Evolutionary conservation across 2,113 vertebrate genomes (phyloP).

Genomic region (Nyctereutes procyonoides): DNA sequence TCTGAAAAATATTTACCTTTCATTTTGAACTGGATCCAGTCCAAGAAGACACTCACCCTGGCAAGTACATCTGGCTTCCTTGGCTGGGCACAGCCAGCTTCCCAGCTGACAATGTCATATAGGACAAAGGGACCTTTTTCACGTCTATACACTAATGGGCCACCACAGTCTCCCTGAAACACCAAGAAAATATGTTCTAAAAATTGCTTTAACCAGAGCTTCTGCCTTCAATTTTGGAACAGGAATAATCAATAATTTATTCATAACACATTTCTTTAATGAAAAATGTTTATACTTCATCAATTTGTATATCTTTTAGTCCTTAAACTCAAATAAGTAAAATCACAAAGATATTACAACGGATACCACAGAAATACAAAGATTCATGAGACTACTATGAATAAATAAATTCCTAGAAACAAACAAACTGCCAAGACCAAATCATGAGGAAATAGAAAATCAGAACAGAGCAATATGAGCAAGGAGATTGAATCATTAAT

Average conservation of each 20-base stretch:
- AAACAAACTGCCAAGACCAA: not conserved
- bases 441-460: not conserved
- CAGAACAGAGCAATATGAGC: not conserved
- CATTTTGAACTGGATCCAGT: slow-evolving; percentile 50
- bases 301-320: not conserved
- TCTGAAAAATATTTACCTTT: slow-evolving; percentile 47
- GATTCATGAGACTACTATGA: not conserved
- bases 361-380: not conserved
- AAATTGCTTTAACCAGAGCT: not conserved
- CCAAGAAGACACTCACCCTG: slow-evolving; percentile 56
- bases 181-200: not conserved
- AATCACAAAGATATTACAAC: not conserved
- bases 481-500: not conserved
- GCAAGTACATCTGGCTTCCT: slow-evolving; percentile 54
- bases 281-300: not conserved
- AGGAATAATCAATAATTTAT: not conserved
- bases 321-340: not conserved
- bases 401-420: not conserved
- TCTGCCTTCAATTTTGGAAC: not conserved
- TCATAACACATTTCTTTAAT: not conserved
- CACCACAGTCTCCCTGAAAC: slow-evolving; percentile 61
- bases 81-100: not conserved
- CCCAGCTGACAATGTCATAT: slow-evolving; percentile 32
- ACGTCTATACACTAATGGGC: slow-evolving; percentile 53
- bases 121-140: slow-evolving; percentile 17